Base-by-base conservation (phyloP, 2,888 invertebrate genomes). In the Arenicola marina region DNA sequence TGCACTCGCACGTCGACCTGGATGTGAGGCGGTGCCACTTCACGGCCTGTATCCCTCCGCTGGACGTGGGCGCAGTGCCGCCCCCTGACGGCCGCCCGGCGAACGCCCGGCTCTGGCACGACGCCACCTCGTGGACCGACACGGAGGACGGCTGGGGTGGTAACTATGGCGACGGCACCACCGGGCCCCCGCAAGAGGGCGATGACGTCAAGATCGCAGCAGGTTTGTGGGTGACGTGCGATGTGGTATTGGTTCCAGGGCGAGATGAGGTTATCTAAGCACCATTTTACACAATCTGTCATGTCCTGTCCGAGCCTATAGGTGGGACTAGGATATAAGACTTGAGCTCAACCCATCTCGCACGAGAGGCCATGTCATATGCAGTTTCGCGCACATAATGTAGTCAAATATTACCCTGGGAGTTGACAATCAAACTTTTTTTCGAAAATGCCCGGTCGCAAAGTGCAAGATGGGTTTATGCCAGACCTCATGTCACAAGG, bases 11-110 rank as follows among this genome's bases (percentile, higher is more conserved):
- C 4, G 45, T 72, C 3, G 28, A 61, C 2, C 59, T 75, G n/a
- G 32, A 67, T 2, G 68, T 70, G 18, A 71, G 53, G 43, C 69
- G 67, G 29, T 78, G 78, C 60, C 77, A 65, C 65, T 78, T 66
- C 51, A 61, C 63, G 11, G 66, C 72, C 59, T 80, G 80, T 61
- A 62, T 67, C 1, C 62, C 72, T 24, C 78, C 79, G 0, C 64
- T 67, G 4, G 33, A 31, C 68, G 70, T 72, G 2, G 68, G 71
- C 44, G 65, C 61, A 0, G 59, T 67, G 4, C 68, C 70, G 4
- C 66, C 64, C 61, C 34, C 72, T 2, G 51, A 33, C 45, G 43
- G 45, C 3, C 38, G 70, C 7, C 67, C 68, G 11, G 61, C n/a
- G 2, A 43, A 64, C 32, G 54, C 54, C 26, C 31, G 59, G 18